Evolutionary conservation across 2,113 vertebrate genomes (phyloP), one percentile per base, ranked within the genome.

Genomic region (Mixornis gularis): DNA sequence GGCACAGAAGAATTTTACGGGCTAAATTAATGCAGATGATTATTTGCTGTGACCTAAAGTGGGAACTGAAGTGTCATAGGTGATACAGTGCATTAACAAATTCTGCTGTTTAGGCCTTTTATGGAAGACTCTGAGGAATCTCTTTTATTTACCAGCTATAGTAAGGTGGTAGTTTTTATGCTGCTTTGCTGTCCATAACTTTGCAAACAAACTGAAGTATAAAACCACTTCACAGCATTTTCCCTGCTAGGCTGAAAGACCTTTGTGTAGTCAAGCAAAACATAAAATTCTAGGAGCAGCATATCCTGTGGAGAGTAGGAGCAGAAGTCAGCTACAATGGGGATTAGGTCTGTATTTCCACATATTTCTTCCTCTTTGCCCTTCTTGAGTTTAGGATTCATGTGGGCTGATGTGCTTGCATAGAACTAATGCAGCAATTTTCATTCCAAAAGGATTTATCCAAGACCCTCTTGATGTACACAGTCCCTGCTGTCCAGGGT

Each of bases 401-500:
- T 6, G 34, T 36, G 13, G 44, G 44, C n/a, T 34, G 24, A 55
- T 69, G 60, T 1, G 0, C 16, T 82, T 77, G 46, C 62, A 24
- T 55, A 70, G 59, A 91, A 53, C 60, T 97, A 87, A 97, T 13
- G 11, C 13, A 29, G 10, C 21, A 56, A 25, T 96, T 81, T 92
- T 91, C 64, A 79, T 96, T 95, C 87, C 92, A 25, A 93, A 94
- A 99, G 99, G 99, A 99, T 95, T 97, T 99, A 51, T 99, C 99
- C 55, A 99, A 99, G 97, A 99, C 98, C 1, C 96, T 99, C 49
- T 95, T 99, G 81, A 96, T 99, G 93, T 99, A 99, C 97, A 99
- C 99, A 0, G 99, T 99, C 48, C 99, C 99, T n/a, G 99, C 99
- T 17, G 99, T 99, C 87, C 99, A 99, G 87, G 99, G 99, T 32